Percentiles rank a stretch among this genome's conserved stretches.
These are phyloP conservation scores for Tokudaia tokunoshimensis DNA, from an alignment of 2,797 vertebrate genomes.

Conservation along the genomic window DNA sequence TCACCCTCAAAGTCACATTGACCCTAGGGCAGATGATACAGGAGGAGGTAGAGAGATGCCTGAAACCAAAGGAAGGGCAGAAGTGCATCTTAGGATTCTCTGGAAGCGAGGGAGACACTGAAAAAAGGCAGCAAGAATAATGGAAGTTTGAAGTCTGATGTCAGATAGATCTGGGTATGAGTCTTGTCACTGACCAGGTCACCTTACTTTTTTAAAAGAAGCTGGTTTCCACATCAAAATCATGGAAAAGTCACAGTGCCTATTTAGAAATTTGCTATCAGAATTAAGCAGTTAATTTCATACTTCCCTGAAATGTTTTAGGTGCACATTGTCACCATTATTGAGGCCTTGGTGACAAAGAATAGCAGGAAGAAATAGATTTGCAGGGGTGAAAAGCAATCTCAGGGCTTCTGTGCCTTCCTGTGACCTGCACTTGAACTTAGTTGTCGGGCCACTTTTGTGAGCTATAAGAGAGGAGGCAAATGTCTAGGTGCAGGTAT, in stretches of 20 bases:
- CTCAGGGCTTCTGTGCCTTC: not conserved
- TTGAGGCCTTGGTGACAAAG: not conserved
- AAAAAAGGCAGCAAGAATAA: not conserved
- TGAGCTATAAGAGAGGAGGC: not conserved
- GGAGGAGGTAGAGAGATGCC: not conserved
- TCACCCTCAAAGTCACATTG: not conserved
- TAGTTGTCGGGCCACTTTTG: not conserved
- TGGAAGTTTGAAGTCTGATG: not conserved
- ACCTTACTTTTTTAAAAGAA: constrained; percentile 40
- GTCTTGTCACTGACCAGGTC: not conserved
- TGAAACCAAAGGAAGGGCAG: constrained; percentile 16
- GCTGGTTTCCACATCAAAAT: constrained; percentile 33
- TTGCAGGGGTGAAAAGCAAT: not conserved
- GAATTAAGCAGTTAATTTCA: constrained; percentile 50
- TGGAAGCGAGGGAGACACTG: not conserved
- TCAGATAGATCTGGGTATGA: constrained; percentile 7
- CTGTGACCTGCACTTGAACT: not conserved
- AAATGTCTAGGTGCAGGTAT: not conserved
- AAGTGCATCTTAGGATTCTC: not conserved
- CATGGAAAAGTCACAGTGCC: constrained; percentile 5
- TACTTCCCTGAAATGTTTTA: not conserved
- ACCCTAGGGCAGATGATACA: not conserved
- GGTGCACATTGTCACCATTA: not conserved
- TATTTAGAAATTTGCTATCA: constrained; percentile 50
- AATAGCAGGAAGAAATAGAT: constrained; percentile 33